phyloP scores from a whole-genome alignment of 2,888 invertebrate species.

The Protonemura montana region DNA sequence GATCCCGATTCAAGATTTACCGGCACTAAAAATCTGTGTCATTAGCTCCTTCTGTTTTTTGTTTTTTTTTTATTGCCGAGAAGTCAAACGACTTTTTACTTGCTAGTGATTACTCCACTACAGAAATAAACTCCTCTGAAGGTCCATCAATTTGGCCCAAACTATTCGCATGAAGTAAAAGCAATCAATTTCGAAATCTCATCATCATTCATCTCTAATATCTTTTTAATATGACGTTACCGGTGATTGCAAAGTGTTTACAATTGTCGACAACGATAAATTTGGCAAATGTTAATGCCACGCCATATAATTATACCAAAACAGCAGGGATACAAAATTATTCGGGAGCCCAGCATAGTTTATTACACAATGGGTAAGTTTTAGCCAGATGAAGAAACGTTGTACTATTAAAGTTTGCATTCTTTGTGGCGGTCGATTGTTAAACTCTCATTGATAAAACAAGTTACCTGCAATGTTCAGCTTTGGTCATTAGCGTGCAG shows the following conservation, averaged over 20 bases:
- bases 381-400: neutral
- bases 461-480: neutral
- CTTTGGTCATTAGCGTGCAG: neutral
- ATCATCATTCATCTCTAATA: neutral
- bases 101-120: neutral
- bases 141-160: neutral
- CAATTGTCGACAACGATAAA: neutral
- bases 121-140: neutral
- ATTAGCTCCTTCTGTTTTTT: neutral
- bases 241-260: neutral
- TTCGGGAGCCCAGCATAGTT: neutral
- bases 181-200: constrained; percentile 3
- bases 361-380: neutral
- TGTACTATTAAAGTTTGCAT: neutral
- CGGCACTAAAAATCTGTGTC: neutral
- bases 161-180: neutral
- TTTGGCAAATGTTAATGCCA: neutral
- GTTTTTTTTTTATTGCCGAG: neutral
- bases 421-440: neutral
- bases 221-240: neutral
- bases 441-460: neutral
- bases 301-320: neutral
- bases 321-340: neutral
- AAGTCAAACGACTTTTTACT: neutral
- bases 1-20: too few relatives aligned